Evolutionary conservation across 2,797 vertebrate genomes (phyloP).

Genomic region (Emydoidea blandingii): DNA sequence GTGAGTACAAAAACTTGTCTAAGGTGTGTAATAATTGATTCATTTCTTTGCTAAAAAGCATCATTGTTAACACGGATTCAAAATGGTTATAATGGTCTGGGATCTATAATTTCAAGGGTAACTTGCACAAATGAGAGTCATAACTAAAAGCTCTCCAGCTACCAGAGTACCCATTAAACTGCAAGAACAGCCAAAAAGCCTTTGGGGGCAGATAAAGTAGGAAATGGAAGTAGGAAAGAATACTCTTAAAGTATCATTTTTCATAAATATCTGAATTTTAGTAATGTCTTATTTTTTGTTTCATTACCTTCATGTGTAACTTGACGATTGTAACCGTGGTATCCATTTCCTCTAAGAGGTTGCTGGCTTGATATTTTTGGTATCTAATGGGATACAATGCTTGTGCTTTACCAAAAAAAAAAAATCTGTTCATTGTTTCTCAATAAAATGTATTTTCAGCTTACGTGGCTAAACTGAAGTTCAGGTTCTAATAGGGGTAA

Average conservation of each 20-base stretch:
- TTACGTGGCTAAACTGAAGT: not conserved
- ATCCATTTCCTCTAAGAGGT: slow-evolving; percentile 11
- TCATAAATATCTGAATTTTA: slow-evolving; percentile 60
- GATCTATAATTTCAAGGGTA: slow-evolving; percentile 36
- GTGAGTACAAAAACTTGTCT: slow-evolving; percentile 3
- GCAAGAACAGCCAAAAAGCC: slow-evolving; percentile 58
- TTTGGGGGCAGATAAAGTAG: slow-evolving; percentile 35
- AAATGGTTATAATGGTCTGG: slow-evolving; percentile 10
- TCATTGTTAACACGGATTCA: slow-evolving; percentile 43
- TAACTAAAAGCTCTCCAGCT: slow-evolving; percentile 36
- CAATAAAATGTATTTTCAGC: not conserved
- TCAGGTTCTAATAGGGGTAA: not conserved
- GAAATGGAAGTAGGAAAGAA: slow-evolving; percentile 32
- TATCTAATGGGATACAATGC: slow-evolving; percentile 23
- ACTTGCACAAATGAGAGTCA: slow-evolving; percentile 23
- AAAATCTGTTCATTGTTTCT: not conserved
- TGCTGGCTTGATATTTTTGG: slow-evolving; percentile 26
- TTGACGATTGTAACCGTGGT: slow-evolving; percentile 63
- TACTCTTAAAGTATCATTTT: slow-evolving; percentile 66
- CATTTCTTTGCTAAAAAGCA: slow-evolving; percentile 29
- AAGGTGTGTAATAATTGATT: rapidly evolving
- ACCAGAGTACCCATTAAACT: slow-evolving; percentile 23
- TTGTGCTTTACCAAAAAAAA: not conserved
- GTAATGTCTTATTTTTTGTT: slow-evolving; percentile 43
- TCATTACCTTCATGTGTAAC: slow-evolving; percentile 62